These are phyloP conservation scores for Drepana arcuata DNA, from an alignment of 1,140 invertebrate species.

Conservation along the genomic window DNA sequence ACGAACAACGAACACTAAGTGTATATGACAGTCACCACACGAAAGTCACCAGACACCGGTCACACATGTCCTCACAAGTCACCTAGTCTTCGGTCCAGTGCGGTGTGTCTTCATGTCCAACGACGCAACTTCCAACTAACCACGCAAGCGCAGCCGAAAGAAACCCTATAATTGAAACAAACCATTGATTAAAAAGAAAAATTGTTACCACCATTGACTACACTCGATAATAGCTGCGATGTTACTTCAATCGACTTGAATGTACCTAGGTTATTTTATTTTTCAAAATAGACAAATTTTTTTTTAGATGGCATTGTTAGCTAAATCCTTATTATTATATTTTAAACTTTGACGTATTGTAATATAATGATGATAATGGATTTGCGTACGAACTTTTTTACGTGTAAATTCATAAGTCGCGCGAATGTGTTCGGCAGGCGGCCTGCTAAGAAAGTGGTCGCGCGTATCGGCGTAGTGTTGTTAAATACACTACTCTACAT, in stretches of 20 bases:
- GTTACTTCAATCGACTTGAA: neutral
- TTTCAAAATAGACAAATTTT: too few species aligned
- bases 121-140: conserved; percentile 17
- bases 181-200: conserved; percentile 42
- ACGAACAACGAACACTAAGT: conserved; percentile 6
- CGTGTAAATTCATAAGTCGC: conserved; percentile 15
- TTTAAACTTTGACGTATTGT: too few species aligned
- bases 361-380: neutral
- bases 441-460: conserved; percentile 50
- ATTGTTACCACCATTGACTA: conserved; percentile 35
- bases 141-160: conserved; percentile 26
- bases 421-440: conserved; percentile 39
- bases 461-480: conserved; percentile 38
- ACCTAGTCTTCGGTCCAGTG: conserved; percentile 28
- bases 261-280: conserved; percentile 1
- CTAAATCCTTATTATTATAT: too few species aligned
- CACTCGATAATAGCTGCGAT: conserved; percentile 27
- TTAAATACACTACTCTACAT: conserved; percentile 66
- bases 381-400: conserved; percentile 24
- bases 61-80: conserved; percentile 13
- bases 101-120: conserved; percentile 35
- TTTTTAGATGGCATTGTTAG: too few species aligned
- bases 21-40: conserved; percentile 6
- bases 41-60: too few species aligned
- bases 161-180: conserved; percentile 61